Base-by-base conservation (phyloP, 2,797 vertebrate genomes). In the Dipus sagitta region DNA sequence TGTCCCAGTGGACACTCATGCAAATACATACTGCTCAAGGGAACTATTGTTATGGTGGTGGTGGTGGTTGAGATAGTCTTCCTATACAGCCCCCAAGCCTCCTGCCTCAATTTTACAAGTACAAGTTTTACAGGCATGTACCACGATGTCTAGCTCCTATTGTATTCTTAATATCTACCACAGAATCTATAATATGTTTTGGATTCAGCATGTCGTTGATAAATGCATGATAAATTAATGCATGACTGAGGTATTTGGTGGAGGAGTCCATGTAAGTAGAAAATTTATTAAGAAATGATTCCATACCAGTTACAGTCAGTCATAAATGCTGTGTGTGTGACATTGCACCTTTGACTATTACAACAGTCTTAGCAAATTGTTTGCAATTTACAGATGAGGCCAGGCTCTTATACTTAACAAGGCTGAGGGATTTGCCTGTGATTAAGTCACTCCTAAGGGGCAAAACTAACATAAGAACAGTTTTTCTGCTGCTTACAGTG, bases 191-290 rank as follows among this genome's bases (percentile, higher is more conserved):
- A 20, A 20, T 2, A 18, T 15, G 54, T 12, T 3, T 0, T 20
- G 68, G 65, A 71, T 47, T 64, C 67, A 30, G 68, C 0, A 1
- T 1, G 4, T 30, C 14, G 24, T 62, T 26, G 4, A 42, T 67
- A 71, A 34, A 24, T 20, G 2, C 6, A 3, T 47, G 38, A 47
- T 7, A 28, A 28, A 64, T 34, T 21, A 24, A 74, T 15, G 1
- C 1, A 3, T 34, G 38, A 38, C 11, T 28, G 42, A 79, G 70
- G 58, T 0, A 71, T 54, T 9, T 28, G 26, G n/a, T 79, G 18
- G 32, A 64, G 30, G n/a, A 34, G 18, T 0, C 1, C 2, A 3
- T 2, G 6, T 17, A 2, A 78, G 32, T 0, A 7, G 62, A 64
- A 68, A 21, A 64, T 24, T 58, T 80, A 54, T 0, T 6, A 12